phyloP scores from a whole-genome alignment of 2,113 vertebrate species.

The Cephalopterus ornatus region DNA sequence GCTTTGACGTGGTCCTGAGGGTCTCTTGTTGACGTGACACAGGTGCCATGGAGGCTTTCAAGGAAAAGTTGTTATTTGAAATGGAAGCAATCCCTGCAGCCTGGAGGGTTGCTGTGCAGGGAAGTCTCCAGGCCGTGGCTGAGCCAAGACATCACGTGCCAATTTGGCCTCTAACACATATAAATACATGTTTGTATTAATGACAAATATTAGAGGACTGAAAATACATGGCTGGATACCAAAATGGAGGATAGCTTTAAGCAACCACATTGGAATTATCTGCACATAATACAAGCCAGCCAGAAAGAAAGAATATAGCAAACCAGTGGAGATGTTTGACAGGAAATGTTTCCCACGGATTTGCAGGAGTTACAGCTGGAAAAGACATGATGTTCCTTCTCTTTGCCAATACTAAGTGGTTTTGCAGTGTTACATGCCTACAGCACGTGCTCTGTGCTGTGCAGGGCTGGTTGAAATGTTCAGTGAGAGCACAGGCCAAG shows the following conservation, averaged over 20 bases:
- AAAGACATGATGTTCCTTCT: constrained; percentile 7
- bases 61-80: background rate
- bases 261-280: background rate
- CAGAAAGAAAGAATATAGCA: background rate
- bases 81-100: background rate
- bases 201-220: background rate
- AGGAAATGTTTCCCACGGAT: constrained; percentile 16
- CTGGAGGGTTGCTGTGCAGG: background rate
- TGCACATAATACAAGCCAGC: background rate
- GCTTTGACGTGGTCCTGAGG: background rate
- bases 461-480: background rate
- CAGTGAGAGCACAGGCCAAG: background rate
- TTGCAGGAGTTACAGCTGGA: background rate
- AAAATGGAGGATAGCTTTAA: background rate
- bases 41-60: background rate
- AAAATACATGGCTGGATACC: constrained; percentile 20
- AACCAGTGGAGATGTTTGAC: background rate
- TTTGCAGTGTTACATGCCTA: background rate
- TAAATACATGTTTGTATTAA: background rate
- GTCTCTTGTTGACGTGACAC: background rate
- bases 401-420: background rate
- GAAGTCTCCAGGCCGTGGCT: background rate
- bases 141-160: background rate
- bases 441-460: background rate
- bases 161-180: background rate